Base-by-base conservation (phyloP, 2,888 invertebrate genomes). In the Cetonia aurata region DNA sequence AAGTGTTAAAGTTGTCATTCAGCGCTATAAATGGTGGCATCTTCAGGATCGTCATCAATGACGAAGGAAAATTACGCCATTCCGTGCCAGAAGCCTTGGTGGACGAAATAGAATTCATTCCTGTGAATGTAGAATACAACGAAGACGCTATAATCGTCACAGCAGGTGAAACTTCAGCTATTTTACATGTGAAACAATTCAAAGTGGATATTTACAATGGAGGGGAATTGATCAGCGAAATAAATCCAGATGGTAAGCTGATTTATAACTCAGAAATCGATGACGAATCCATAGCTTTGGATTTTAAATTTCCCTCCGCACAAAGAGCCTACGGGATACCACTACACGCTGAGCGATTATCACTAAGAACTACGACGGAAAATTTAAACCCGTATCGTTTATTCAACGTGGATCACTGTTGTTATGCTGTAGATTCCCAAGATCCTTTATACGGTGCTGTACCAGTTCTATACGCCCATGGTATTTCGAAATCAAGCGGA, bases 381-480 rank as follows among this genome's bases (percentile, higher is more conserved):
- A 87, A 88, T 4, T 89, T 89, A 0, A 96, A 97, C 77, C 97
- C 98, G 0, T 98, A 96, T 84, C 89, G 98, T 0, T 85, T 98
- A n/a, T 98, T 93, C 85, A 98, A 98, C 84, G 84, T 98, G 80
- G 98, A 99, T 84, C 97, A 98, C 12, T 98, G 98, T 82, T 97
- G 98, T 82, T 99, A 96, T 81, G 94, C 97, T 77, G 81, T 96
- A 6, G 90, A 96, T 79, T 96, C 93, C 78, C 91, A 91, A 55
- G 98, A 98, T 97, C 92, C 98, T 0, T 86, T 99, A 4, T 99
- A 99, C 81, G 98, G 97, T 9, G 89, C 96, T 0, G 88, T 98
- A n/a, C 98, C 98, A 0, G 92, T 97, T 57, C 88, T 98, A 81
- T 90, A 96, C 75, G 95, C 96, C 6, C 98, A 97, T 81, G 93